Evolutionary conservation across 1,140 invertebrate species (phyloP), one percentile per base, ranked within the genome.

Genomic region (Saccostrea echinata): DNA sequence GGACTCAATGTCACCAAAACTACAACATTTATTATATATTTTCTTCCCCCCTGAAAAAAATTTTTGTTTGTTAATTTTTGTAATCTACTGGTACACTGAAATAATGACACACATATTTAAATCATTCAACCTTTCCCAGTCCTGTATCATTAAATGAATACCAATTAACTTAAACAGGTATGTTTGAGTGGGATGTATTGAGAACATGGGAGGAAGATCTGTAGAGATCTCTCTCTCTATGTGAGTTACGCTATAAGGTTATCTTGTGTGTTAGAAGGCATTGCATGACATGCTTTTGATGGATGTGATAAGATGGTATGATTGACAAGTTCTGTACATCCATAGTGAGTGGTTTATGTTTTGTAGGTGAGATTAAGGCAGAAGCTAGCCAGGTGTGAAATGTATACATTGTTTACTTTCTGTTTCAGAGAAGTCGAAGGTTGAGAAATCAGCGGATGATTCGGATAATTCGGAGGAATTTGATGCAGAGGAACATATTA

Each of bases 401-500:
- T 76, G 68, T 76, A 30, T 76, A 76, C 27, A 30, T 76, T 76
- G 68, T 76, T 24, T 83, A 83, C 35, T 83, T 83, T 83, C 35
- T 52, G 12, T 52, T 52, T 53, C 52, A 53, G 43, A 83, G 81
- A 83, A 24, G 35, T 43, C 81, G 21, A 24, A 52, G 43, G 52
- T 51, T 27, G 81, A 53, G 81, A 83, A 53, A 83, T 83, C 43
- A 18, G 18, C 4, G n/a, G 81, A 51, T 86, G 35, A 52, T 76
- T 21, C 61, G 21, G 27, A 51, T 86, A 68, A 52, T 76, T 21
- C 61, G 21, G 27, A 16, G 51, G 85, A 76, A 21, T 68, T 82
- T 30, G 85, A 89, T 81, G 52, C 55, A 35, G 82, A 89, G 82
- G 85, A 89, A 6, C 85, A 84, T 52, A 84, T 68, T 21, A 84